phyloP scores from a whole-genome alignment of 2,888 invertebrate genomes.

The Nephrocerus scutellatus region DNA sequence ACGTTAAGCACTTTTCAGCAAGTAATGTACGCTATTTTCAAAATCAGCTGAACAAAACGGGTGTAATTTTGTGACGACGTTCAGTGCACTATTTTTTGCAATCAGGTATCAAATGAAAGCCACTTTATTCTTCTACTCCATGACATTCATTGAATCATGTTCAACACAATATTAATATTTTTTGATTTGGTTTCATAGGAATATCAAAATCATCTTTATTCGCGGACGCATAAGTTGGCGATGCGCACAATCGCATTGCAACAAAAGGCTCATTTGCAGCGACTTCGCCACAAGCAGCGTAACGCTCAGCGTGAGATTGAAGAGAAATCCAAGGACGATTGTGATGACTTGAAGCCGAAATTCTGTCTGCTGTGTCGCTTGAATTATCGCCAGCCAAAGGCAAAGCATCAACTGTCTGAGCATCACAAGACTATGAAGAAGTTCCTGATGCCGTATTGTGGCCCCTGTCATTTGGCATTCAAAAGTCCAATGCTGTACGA shows the following conservation, averaged over 20 bases:
- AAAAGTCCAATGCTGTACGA: slow-evolving; percentile 81
- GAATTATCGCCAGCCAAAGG: slow-evolving; percentile 67
- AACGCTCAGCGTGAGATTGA: slow-evolving; percentile 73
- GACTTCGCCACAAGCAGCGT: slow-evolving; percentile 73
- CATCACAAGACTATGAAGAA: slow-evolving; percentile 78
- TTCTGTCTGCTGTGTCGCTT: slow-evolving; percentile 70
- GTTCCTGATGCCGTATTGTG: slow-evolving; percentile 76
- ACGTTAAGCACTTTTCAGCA: too few relatives aligned
- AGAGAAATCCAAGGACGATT: slow-evolving; percentile 57
- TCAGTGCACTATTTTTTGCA: too few relatives aligned
- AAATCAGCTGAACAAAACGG: too few relatives aligned
- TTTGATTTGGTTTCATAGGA: slow-evolving; percentile 53
- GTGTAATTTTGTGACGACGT: too few relatives aligned
- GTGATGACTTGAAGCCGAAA: slow-evolving; percentile 55
- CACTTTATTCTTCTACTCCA: too few relatives aligned
- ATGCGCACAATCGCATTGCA: slow-evolving; percentile 68
- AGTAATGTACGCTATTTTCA: too few relatives aligned
- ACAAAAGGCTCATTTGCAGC: slow-evolving; percentile 65
- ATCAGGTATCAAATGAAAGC: too few relatives aligned
- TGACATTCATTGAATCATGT: too few relatives aligned
- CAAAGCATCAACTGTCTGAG: slow-evolving; percentile 71
- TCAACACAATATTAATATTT: too few relatives aligned
- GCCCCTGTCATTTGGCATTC: slow-evolving; percentile 68
- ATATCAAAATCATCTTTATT: slow-evolving; percentile 67
- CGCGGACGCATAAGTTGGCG: slow-evolving; percentile 62